Evolutionary conservation across 1,140 invertebrate genomes (phyloP), one percentile per base, ranked within the genome.

Genomic region (Aphaenogaster rudis): DNA sequence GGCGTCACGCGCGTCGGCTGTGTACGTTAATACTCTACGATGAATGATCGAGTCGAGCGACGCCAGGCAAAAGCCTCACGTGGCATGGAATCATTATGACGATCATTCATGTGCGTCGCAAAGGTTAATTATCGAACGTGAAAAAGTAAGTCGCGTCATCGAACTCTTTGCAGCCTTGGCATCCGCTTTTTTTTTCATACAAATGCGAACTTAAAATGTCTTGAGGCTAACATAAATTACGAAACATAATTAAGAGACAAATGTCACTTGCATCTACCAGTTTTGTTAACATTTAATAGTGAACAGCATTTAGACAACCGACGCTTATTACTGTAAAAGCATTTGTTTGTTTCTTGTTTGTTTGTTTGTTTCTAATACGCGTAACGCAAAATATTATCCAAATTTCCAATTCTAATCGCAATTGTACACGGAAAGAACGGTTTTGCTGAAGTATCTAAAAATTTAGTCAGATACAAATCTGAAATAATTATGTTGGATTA

Each of bases 111-210:
- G 36, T 28, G 39, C 33, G 8, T 48, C 50, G 50, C 8, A 67
- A 69, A 69, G 64, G 77, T 86, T 80, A 86, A 81, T 81, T 69
- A 50, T 28, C 42, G 45, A 67, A 33, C 28, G 33, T 59, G n/a
- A 50, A 50, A 80, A 66, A 61, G 36, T 11, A 50, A 54, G n/a
- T 59, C 33, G 5, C 48, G 11, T n/a, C 59, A 39, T 36, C 54
- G 33, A 85, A 28, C 33, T 61, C 6, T 84, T 74, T 76, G 67
- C 28, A 28, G 15, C 7, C 17, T n/a, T 36, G 21, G 13, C 9
- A 9, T 28, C 28, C 50, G 6, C 11, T 77, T 61, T 45, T 13
- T 13, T n/a, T 9, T 28, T 52, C 48, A 52, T 2, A 42, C 28
- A 28, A 67, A 36, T 50, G 21, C 2, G 0, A 39, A 54, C 21